Evolutionary conservation across 2,797 vertebrate genomes (phyloP).

Genomic region (Acanthurus lineatus): DNA sequence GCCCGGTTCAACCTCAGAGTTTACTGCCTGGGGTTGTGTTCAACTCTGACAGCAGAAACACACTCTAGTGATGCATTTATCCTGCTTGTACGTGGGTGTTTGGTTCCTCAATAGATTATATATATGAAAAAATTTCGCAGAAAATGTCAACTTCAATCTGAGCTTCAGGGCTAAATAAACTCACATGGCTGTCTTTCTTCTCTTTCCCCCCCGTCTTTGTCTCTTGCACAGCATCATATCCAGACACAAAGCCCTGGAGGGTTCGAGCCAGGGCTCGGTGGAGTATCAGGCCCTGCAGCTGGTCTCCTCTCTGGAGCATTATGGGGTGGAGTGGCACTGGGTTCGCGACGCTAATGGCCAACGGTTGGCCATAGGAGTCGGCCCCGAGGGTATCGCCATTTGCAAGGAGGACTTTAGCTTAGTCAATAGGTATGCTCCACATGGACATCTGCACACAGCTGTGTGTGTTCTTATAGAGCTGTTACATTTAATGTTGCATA

Average conservation of each 20-base stretch:
- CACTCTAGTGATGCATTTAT: not conserved
- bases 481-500: not conserved
- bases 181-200: not conserved
- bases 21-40: conserved; percentile 7
- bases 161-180: conserved; percentile 2
- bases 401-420: conserved; percentile 95
- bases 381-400: conserved; percentile 94
- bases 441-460: not conserved
- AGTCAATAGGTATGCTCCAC: conserved; percentile 89
- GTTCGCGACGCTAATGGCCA: conserved; percentile 92
- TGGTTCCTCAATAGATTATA: conserved; percentile 1
- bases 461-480: not conserved
- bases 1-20: conserved; percentile 11
- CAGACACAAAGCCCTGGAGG: conserved; percentile 94
- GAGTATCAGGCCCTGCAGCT: conserved; percentile 97
- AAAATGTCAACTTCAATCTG: conserved; percentile 3
- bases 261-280: conserved; percentile 89
- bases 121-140: not conserved
- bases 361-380: conserved; percentile 93
- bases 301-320: conserved; percentile 93
- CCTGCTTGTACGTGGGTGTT: not conserved
- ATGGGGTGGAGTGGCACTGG: conserved; percentile 97
- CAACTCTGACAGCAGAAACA: conserved; percentile 10
- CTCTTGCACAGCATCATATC: conserved; percentile 87
- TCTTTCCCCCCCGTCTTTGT: not conserved